Percentiles rank a stretch among this genome's conserved stretches.
Evolutionary conservation across 2,888 invertebrate genomes (phyloP).

Genomic region (Cephonodes hylas): DNA sequence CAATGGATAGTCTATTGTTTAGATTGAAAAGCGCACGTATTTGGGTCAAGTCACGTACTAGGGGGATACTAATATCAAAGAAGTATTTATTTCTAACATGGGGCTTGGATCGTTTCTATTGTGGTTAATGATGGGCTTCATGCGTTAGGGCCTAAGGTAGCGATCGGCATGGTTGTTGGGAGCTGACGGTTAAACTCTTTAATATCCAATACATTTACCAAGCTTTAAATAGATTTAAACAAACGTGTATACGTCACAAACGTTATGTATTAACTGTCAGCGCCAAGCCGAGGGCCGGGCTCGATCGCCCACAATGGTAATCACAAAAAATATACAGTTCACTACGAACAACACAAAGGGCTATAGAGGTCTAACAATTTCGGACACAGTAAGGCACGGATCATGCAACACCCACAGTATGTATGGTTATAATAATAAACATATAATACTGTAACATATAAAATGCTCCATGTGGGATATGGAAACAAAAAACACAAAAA

Average conservation of each 20-base stretch:
- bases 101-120: constrained; percentile 53
- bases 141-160: constrained; percentile 70
- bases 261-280: constrained; percentile 68
- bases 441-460: constrained; percentile 48
- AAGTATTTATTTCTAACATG: constrained; percentile 60
- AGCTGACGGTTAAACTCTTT: constrained; percentile 69
- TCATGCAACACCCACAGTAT: constrained; percentile 78
- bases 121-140: constrained; percentile 65
- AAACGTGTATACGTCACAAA: constrained; percentile 22
- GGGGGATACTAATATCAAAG: constrained; percentile 56
- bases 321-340: constrained; percentile 67
- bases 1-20: constrained; percentile 59
- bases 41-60: constrained; percentile 62
- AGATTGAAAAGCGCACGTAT: constrained; percentile 65
- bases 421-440: constrained; percentile 63
- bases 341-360: constrained; percentile 78
- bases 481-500: constrained; percentile 44
- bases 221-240: constrained; percentile 22
- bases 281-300: constrained; percentile 45
- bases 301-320: constrained; percentile 48
- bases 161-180: constrained; percentile 49
- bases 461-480: constrained; percentile 48
- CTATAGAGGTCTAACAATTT: constrained; percentile 76
- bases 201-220: constrained; percentile 22
- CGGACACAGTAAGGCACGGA: constrained; percentile 78